phyloP scores from a whole-genome alignment of 1,140 invertebrate genomes.

The Euura lappo region DNA sequence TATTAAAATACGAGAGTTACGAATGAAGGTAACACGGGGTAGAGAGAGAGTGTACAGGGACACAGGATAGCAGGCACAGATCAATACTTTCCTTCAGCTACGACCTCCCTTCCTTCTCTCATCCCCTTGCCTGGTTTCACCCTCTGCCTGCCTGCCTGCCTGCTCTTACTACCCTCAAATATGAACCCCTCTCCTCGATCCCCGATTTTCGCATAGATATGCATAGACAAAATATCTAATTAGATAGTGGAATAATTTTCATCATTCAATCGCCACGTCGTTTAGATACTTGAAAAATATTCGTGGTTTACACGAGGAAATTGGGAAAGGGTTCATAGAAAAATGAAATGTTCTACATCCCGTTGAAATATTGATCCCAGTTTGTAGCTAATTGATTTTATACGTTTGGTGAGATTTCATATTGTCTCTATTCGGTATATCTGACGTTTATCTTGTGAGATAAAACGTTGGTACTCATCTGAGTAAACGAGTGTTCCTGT shows the following conservation, averaged over 20 bases:
- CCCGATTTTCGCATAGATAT: conserved; percentile 15
- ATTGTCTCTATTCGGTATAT: no score
- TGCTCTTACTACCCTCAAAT: conserved; percentile 45
- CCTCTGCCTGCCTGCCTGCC: conserved; percentile 20
- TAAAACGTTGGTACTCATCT: background rate
- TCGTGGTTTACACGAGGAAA: no score
- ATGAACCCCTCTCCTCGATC: conserved; percentile 29
- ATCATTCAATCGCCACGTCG: no score
- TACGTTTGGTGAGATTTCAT: background rate
- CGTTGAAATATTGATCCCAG: no score
- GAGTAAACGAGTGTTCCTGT: background rate
- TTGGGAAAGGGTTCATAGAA: no score
- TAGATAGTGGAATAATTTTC: no score
- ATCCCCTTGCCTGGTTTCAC: conserved; percentile 24
- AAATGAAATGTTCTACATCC: no score
- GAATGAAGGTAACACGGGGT: conserved; percentile 26
- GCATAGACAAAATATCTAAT: background rate
- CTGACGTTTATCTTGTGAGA: background rate
- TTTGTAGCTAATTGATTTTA: background rate
- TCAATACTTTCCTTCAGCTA: conserved; percentile 61
- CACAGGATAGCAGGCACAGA: conserved; percentile 55
- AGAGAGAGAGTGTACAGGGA: conserved; percentile 39
- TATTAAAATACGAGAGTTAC: conserved; percentile 24
- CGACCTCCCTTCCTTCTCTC: conserved; percentile 42
- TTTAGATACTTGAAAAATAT: no score